Conservation (phyloP, 1,140 invertebrate species). For the Lasioglossum baleicum region DNA sequence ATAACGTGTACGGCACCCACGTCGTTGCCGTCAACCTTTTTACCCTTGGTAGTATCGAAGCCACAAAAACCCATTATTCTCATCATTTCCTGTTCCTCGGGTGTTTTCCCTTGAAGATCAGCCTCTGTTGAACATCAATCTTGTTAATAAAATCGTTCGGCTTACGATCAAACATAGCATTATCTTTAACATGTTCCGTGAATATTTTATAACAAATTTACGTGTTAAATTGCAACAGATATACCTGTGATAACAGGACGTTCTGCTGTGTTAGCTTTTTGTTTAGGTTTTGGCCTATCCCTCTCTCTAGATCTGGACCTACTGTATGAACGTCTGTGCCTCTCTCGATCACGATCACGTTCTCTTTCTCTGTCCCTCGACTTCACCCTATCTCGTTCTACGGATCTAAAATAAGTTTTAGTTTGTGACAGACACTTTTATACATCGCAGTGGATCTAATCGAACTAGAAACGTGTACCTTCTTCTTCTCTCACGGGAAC, state of each 20-base stretch:
- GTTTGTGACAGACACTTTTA: neutral
- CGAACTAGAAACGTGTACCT: conserved; percentile 57
- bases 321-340: conserved; percentile 78
- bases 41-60: conserved; percentile 97
- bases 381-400: conserved; percentile 74
- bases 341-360: conserved; percentile 78
- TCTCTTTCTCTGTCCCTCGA: conserved; percentile 79
- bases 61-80: conserved; percentile 97
- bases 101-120: conserved; percentile 89
- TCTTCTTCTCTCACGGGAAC: conserved; percentile 80
- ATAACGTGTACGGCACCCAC: conserved; percentile 96
- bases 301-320: conserved; percentile 80
- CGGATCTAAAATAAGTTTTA: conserved; percentile 64
- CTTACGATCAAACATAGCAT: neutral
- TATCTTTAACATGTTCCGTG: neutral
- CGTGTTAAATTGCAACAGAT: neutral
- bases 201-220: too few species aligned
- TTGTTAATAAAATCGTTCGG: neutral
- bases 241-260: conserved; percentile 82
- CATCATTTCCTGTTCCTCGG: conserved; percentile 98
- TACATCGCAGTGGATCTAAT: neutral
- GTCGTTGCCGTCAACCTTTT: conserved; percentile 96
- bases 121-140: conserved; percentile 79
- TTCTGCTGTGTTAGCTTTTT: conserved; percentile 75
- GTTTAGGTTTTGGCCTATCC: conserved; percentile 74